A percentile compares a stretch with the other conserved stretches of the same genome.
Evolutionary conservation across 2,888 invertebrate species (phyloP).

Genomic region (Hirtodrosophila alboralis): DNA sequence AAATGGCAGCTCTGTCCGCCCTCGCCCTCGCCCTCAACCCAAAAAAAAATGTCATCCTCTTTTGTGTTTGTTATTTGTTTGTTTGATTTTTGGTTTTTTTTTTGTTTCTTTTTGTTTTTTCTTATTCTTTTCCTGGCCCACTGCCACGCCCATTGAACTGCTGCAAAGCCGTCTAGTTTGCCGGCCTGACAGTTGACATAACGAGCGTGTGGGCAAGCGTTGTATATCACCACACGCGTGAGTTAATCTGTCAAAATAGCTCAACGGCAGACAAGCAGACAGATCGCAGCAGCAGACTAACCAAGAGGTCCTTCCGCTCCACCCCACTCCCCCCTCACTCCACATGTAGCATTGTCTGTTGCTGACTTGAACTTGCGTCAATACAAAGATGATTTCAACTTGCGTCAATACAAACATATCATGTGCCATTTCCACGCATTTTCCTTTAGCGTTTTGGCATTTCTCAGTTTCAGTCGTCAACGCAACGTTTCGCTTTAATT

Average conservation of each 20-base stretch:
- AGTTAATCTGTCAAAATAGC: conserved; percentile 80
- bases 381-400: conserved; percentile 33
- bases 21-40: neutral
- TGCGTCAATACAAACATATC: no score
- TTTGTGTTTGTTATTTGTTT: conserved; percentile 61
- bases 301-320: no score
- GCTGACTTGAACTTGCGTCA: conserved; percentile 62
- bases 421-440: no score
- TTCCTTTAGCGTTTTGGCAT: conserved; percentile 15
- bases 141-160: conserved; percentile 33
- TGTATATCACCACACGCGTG: conserved; percentile 66
- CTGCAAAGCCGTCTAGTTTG: conserved; percentile 29
- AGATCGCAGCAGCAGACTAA: neutral
- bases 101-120: conserved; percentile 3
- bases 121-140: conserved; percentile 6
- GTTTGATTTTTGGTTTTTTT: conserved; percentile 36
- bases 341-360: conserved; percentile 21
- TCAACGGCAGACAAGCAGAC: conserved; percentile 37
- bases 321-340: no score
- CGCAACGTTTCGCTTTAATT: conserved; percentile 72
- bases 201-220: conserved; percentile 40
- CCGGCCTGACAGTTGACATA: conserved; percentile 54
- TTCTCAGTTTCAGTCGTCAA: conserved; percentile 30
- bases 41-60: conserved; percentile 51
- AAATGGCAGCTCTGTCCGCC: conserved; percentile 65